Evolutionary conservation across 2,888 invertebrate genomes (phyloP).

Genomic region (Embidobia sp.): DNA sequence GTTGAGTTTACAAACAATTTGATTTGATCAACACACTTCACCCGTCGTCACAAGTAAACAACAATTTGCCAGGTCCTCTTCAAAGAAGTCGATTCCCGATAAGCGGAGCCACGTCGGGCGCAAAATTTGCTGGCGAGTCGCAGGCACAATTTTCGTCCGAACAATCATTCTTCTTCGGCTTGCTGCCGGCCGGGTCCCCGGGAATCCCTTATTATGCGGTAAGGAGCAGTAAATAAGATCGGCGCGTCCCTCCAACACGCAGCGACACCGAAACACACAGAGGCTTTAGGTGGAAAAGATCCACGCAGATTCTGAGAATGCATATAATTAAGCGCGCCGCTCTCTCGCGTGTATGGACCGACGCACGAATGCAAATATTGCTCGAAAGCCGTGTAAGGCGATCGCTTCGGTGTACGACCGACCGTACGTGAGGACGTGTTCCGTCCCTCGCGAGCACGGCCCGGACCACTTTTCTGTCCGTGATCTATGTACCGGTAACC

Average conservation of each 20-base stretch:
- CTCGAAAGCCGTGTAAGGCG: constrained; percentile 58
- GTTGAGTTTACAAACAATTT: no score
- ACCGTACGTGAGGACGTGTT: constrained; percentile 31
- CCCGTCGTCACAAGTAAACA: no score
- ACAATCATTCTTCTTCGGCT: constrained; percentile 1
- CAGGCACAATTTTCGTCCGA: not conserved
- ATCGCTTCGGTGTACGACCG: constrained; percentile 35
- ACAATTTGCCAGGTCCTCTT: no score
- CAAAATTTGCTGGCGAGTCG: no score
- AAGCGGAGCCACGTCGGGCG: no score
- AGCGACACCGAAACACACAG: constrained; percentile 70
- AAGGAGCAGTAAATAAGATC: constrained; percentile 71
- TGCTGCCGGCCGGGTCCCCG: not conserved
- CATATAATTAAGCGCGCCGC: constrained; percentile 75
- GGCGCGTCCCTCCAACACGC: constrained; percentile 69
- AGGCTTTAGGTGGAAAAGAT: constrained; percentile 73
- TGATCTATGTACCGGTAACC: constrained; percentile 75
- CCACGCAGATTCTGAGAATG: constrained; percentile 76
- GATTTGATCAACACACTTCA: no score
- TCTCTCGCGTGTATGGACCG: constrained; percentile 68
- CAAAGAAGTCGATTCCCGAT: no score
- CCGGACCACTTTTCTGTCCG: constrained; percentile 63
- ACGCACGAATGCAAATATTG: constrained; percentile 66
- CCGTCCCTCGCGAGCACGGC: constrained; percentile 13
- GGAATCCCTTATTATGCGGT: constrained; percentile 68